A percentile compares a stretch with the other conserved stretches of the same genome.
Conservation (phyloP, 2,113 vertebrate species). For the Phrynosoma platyrhinos region DNA sequence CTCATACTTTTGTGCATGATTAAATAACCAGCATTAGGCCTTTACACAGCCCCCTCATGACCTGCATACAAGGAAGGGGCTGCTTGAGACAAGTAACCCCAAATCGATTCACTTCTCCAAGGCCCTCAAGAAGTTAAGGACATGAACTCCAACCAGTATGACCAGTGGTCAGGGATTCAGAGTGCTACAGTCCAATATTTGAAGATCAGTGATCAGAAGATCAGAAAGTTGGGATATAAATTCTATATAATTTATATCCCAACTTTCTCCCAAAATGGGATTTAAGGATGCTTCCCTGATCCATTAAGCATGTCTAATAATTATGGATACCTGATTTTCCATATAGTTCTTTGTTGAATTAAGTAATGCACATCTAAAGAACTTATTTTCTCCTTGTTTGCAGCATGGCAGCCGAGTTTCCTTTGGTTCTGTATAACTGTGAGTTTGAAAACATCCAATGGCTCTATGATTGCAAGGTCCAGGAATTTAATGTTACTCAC, state of each 20-base stretch:
- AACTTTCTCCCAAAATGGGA: too few relatives aligned
- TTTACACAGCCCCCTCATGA: neutral
- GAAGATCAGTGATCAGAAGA: too few relatives aligned
- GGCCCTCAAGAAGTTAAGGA: too few relatives aligned
- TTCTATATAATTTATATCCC: too few relatives aligned
- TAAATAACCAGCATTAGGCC: neutral
- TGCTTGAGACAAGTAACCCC: neutral
- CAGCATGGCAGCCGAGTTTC: slow-evolving; percentile 96
- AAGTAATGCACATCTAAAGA: neutral
- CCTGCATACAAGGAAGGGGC: neutral
- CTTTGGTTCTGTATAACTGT: slow-evolving; percentile 90
- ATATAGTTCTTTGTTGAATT: neutral
- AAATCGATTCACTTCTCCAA: too few relatives aligned
- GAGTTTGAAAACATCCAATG: slow-evolving; percentile 87
- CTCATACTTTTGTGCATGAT: neutral
- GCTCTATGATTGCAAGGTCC: slow-evolving; percentile 83
- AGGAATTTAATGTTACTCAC: slow-evolving; percentile 79
- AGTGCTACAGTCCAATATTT: too few relatives aligned
- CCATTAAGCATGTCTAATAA: too few relatives aligned
- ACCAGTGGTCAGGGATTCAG: too few relatives aligned
- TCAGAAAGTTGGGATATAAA: too few relatives aligned
- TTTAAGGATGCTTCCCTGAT: too few relatives aligned
- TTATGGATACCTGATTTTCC: too few relatives aligned
- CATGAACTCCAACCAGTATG: too few relatives aligned
- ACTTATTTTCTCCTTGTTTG: neutral